Evolutionary conservation across 2,797 vertebrate species (phyloP).

Genomic region (Trachurus trachurus): DNA sequence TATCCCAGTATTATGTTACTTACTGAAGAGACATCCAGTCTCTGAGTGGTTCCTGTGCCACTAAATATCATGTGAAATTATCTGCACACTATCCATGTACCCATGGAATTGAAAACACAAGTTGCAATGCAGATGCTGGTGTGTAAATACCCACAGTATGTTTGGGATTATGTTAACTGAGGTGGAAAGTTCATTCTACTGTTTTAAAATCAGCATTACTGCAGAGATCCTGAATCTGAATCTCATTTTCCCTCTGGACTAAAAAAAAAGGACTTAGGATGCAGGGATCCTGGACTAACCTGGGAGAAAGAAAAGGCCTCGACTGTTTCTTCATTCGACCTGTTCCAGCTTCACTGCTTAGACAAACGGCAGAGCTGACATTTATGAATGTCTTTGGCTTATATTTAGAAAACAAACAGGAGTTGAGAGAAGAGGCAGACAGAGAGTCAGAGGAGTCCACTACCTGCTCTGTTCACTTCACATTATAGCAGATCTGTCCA

Average conservation of each 20-base stretch:
- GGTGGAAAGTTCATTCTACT: constrained; percentile 47
- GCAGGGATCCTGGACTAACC: constrained; percentile 29
- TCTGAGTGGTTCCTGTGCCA: constrained; percentile 43
- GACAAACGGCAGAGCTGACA: constrained; percentile 49
- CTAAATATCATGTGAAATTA: constrained; percentile 59
- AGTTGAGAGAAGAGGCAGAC: constrained; percentile 26
- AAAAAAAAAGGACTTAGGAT: constrained; percentile 12
- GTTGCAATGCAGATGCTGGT: constrained; percentile 44
- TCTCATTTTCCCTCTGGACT: constrained; percentile 20
- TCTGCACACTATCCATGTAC: constrained; percentile 4
- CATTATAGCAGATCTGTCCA: constrained; percentile 66
- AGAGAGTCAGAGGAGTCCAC: constrained; percentile 27
- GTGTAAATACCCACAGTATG: constrained; percentile 26
- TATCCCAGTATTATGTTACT: constrained; percentile 54
- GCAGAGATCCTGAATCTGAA: constrained; percentile 16
- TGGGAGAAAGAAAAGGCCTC: constrained; percentile 1
- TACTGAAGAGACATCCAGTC: constrained; percentile 30
- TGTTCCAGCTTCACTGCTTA: constrained; percentile 16
- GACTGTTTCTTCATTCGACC: constrained; percentile 23
- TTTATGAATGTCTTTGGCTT: constrained; percentile 41
- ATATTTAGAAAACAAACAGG: constrained; percentile 49
- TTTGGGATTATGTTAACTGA: constrained; percentile 39
- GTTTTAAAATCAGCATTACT: constrained; percentile 31
- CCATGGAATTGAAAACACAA: constrained; percentile 39
- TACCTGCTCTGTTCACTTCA: constrained; percentile 22